Evolutionary conservation across 2,113 vertebrate genomes (phyloP).

Genomic region (Gasterosteus aculeatus): DNA sequence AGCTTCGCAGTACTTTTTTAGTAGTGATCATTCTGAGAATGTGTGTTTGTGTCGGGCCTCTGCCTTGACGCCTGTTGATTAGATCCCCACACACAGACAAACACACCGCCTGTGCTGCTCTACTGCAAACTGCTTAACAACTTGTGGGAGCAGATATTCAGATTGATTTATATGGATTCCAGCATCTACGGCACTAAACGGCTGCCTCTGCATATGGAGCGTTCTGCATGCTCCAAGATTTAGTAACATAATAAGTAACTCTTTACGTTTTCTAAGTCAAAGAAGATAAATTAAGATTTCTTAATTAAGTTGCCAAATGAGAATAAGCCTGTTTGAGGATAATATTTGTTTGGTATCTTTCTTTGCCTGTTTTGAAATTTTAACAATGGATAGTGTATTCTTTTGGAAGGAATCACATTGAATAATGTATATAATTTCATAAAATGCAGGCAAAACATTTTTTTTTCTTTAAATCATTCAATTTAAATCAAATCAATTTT

Average conservation of each 20-base stretch:
- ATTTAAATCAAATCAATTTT: conserved; percentile 7
- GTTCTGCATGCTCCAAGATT: background rate
- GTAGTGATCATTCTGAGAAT: conserved; percentile 32
- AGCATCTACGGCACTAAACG: background rate
- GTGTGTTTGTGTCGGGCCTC: conserved; percentile 50
- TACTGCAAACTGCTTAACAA: conserved; percentile 28
- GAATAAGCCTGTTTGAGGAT: background rate
- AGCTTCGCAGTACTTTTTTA: conserved; percentile 54
- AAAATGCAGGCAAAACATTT: conserved; percentile 7
- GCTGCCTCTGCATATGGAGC: background rate
- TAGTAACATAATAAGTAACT: too few species aligned
- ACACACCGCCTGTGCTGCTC: conserved; percentile 4
- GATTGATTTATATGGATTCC: conserved; percentile 3
- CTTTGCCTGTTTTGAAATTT: background rate
- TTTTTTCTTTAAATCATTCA: too few species aligned
- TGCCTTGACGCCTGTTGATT: conserved; percentile 41
- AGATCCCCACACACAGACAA: conserved; percentile 20
- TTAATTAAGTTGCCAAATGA: background rate
- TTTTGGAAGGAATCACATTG: background rate
- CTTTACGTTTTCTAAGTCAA: background rate
- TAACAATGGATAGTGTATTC: background rate
- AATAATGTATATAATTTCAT: background rate
- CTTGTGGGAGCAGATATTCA: conserved; percentile 20
- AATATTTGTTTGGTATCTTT: background rate
- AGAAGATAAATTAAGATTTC: background rate